phyloP scores from a whole-genome alignment of 2,113 vertebrate genomes.

The Scatophagus argus region DNA sequence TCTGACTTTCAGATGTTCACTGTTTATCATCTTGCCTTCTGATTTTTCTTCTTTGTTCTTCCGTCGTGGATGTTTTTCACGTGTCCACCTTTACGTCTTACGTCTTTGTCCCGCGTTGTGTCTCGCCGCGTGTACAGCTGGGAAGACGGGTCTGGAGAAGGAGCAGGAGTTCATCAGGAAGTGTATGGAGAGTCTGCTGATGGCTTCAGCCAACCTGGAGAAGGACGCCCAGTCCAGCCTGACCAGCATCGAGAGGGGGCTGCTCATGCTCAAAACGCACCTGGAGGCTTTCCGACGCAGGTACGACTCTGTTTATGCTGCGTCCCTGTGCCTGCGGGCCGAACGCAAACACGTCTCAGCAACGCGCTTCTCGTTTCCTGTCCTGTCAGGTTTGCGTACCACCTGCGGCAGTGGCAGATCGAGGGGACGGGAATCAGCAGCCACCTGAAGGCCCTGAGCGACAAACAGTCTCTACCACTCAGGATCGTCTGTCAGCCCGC shows the following conservation, averaged over 20 bases:
- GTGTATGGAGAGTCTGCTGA: constrained; percentile 99
- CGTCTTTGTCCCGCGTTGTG: neutral
- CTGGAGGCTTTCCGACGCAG: constrained; percentile 98
- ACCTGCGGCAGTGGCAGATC: constrained; percentile 98
- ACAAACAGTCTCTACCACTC: constrained; percentile 96
- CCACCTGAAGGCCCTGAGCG: constrained; percentile 97
- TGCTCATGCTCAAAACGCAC: constrained; percentile 98
- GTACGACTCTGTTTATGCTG: too few species aligned
- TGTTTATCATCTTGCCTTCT: too few species aligned
- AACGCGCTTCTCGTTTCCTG: fast-evolving
- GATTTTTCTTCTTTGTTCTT: too few species aligned
- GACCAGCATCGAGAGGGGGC: constrained; percentile 96
- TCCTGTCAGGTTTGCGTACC: constrained; percentile 93
- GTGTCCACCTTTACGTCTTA: too few species aligned
- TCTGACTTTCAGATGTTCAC: neutral
- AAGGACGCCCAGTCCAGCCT: constrained; percentile 95
- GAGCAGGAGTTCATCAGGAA: constrained; percentile 99
- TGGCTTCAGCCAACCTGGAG: constrained; percentile 96
- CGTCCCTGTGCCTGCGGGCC: too few species aligned
- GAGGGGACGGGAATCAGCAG: constrained; percentile 99
- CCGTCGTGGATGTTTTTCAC: too few species aligned
- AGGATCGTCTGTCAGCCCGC: constrained; percentile 98
- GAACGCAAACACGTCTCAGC: too few species aligned
- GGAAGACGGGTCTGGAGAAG: constrained; percentile 98
- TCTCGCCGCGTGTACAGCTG: constrained; percentile 72